These are phyloP conservation scores for Trissoscelio sp. DNA, from an alignment of 2,888 invertebrate genomes.

Conservation along the genomic window DNA sequence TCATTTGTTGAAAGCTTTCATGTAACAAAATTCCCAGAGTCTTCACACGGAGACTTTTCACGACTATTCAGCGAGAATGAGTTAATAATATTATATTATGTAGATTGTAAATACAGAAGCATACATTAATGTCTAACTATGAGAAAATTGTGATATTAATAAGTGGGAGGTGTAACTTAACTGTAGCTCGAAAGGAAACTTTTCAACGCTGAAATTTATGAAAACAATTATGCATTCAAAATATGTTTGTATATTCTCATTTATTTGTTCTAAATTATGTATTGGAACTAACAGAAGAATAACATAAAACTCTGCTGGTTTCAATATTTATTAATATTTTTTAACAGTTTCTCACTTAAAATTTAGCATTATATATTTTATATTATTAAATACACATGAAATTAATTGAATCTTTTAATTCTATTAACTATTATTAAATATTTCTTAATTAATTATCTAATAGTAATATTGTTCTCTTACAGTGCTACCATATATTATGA, in stretches of 20 bases:
- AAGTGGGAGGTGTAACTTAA: background rate
- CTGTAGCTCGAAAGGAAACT: background rate
- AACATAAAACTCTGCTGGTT: too few species aligned
- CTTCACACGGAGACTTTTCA: background rate
- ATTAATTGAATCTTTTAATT: too few species aligned
- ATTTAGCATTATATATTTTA: too few species aligned
- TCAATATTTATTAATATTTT: too few species aligned
- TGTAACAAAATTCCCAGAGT: conserved; percentile 5
- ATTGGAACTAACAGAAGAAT: too few species aligned
- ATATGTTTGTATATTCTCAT: too few species aligned
- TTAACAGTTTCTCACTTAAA: too few species aligned
- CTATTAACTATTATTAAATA: background rate
- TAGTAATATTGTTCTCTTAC: conserved; percentile 75
- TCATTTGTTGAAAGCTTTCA: background rate
- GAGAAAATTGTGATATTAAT: conserved; percentile 8
- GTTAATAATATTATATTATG: conserved; percentile 13
- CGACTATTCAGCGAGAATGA: background rate
- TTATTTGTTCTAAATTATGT: too few species aligned
- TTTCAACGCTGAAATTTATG: too few species aligned
- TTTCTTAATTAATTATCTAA: conserved; percentile 16
- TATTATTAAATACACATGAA: too few species aligned
- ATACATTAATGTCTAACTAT: background rate
- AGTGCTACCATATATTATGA: conserved; percentile 81
- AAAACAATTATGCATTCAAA: too few species aligned
- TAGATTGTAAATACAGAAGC: background rate